Conservation (phyloP, 2,888 invertebrate species). For the Acrobasis consociella region DNA sequence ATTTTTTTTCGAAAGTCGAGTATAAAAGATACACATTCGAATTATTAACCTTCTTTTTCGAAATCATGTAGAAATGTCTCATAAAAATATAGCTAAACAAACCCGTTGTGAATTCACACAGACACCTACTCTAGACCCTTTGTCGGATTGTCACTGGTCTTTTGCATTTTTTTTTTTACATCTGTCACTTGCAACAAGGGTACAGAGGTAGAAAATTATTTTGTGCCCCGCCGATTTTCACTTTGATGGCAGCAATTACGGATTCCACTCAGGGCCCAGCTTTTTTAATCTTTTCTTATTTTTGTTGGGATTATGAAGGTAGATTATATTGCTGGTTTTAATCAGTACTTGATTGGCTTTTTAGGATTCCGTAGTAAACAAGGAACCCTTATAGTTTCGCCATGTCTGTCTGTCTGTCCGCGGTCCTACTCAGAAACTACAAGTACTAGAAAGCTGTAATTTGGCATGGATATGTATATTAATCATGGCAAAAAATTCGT, state of each 20-base stretch:
- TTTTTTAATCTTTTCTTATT: background rate
- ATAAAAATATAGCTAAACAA: background rate
- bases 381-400: too few relatives aligned
- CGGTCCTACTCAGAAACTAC: too few relatives aligned
- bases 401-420: too few relatives aligned
- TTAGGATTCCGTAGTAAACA: too few relatives aligned
- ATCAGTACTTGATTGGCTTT: background rate
- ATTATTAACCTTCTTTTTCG: too few relatives aligned
- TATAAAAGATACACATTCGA: too few relatives aligned
- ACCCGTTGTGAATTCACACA: background rate
- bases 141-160: background rate
- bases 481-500: too few relatives aligned
- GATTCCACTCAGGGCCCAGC: slow-evolving; percentile 6
- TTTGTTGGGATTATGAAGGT: background rate
- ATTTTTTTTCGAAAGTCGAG: too few relatives aligned
- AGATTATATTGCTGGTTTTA: background rate
- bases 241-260: slow-evolving; percentile 6
- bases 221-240: slow-evolving; percentile 16
- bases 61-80: too few relatives aligned
- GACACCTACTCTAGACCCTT: slow-evolving; percentile 1
- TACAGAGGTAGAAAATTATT: slow-evolving; percentile 11
- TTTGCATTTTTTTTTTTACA: slow-evolving; percentile 7
- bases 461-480: too few relatives aligned
- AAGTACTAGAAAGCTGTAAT: too few relatives aligned
- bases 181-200: slow-evolving; percentile 9